phyloP scores from a whole-genome alignment of 1,140 invertebrate genomes.

The Dryas iulia region DNA sequence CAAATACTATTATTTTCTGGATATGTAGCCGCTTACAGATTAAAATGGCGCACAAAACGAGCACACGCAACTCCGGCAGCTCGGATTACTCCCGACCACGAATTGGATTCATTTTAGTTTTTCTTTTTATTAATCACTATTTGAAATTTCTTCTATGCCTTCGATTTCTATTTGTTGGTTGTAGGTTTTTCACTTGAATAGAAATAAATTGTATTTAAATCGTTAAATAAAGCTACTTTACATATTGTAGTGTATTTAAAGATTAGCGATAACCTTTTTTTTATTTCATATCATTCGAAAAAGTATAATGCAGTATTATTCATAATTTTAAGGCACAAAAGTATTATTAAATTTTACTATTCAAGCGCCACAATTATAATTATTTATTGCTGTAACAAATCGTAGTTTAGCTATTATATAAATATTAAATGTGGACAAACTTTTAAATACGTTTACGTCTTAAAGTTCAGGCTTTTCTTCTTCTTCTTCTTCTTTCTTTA shows the following conservation, averaged over 20 bases:
- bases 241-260: background rate
- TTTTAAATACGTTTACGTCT: too few relatives aligned
- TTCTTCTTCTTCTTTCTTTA: too few relatives aligned
- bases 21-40: background rate
- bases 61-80: slow-evolving; percentile 7
- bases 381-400: too few relatives aligned
- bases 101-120: slow-evolving; percentile 32
- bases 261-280: background rate
- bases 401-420: too few relatives aligned
- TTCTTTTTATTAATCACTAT: slow-evolving; percentile 33
- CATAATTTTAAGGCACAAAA: too few relatives aligned
- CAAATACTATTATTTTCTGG: background rate
- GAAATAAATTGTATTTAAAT: background rate
- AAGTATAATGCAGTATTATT: too few relatives aligned
- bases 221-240: background rate
- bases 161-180: background rate
- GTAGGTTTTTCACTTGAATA: background rate
- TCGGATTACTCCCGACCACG: slow-evolving; percentile 30
- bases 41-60: background rate
- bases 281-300: too few relatives aligned
- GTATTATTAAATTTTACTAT: too few relatives aligned
- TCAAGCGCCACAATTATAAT: too few relatives aligned
- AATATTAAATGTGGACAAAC: too few relatives aligned
- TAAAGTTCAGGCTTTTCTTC: too few relatives aligned
- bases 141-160: slow-evolving; percentile 22